A percentile compares a stretch with the other conserved stretches of the same genome.
Conservation (phyloP, 2,888 invertebrate species). For the Clitarchus hookeri region DNA sequence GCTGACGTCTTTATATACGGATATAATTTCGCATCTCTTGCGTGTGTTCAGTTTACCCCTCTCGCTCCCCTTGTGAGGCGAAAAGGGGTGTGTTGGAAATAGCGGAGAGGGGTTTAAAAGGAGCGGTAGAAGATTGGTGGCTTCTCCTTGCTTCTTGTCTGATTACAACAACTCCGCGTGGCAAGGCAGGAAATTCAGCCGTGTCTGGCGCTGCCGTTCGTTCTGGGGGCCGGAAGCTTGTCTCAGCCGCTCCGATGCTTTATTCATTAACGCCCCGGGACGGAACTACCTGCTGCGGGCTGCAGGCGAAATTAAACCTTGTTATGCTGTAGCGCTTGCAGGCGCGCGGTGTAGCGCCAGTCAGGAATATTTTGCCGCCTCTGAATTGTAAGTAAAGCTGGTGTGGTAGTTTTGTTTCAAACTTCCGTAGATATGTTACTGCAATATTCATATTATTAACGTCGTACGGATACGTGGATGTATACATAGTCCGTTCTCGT, state of each 20-base stretch:
- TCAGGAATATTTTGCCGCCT: too few species aligned
- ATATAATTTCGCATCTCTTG: background rate
- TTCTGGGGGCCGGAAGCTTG: background rate
- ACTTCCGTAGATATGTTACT: too few species aligned
- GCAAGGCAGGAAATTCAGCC: background rate
- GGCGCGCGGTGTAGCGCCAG: too few species aligned
- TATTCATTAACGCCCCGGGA: constrained; percentile 4
- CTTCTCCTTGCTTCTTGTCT: background rate
- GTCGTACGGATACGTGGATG: too few species aligned
- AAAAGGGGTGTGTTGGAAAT: background rate
- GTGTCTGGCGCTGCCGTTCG: background rate
- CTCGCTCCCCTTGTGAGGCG: background rate
- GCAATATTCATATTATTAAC: too few species aligned
- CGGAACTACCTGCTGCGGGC: background rate
- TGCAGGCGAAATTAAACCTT: background rate
- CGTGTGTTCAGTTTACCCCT: background rate
- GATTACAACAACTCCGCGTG: background rate
- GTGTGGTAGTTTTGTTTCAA: too few species aligned
- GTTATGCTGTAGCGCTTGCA: background rate
- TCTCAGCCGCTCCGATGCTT: background rate
- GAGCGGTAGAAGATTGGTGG: background rate
- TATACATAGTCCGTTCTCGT: too few species aligned
- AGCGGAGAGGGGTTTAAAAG: background rate
- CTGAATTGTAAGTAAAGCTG: too few species aligned
- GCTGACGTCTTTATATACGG: background rate